These are phyloP conservation scores for Nemopilema nomurai DNA, from an alignment of 30 jellyfish, hydroid and myxozoan species.

Conservation along the genomic window DNA sequence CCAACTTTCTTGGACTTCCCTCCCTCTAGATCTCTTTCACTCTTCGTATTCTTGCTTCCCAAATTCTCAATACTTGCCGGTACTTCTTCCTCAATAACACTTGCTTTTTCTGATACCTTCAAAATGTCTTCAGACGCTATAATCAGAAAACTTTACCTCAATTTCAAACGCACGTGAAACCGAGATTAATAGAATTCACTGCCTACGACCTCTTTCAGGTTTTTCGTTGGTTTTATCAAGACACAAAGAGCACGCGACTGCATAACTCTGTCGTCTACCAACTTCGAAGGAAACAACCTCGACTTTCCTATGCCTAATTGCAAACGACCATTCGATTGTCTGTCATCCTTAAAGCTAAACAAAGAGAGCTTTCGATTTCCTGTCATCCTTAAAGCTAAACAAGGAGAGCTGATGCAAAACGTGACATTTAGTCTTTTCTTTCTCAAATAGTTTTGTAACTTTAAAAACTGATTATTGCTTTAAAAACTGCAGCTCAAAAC, in stretches of 20 bases:
- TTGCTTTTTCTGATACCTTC: neutral
- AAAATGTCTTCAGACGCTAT: neutral
- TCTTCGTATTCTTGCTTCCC: neutral
- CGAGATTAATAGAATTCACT: neutral
- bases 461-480: too few relatives aligned
- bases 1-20: conserved; percentile 17
- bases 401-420: neutral
- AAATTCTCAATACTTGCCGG: neutral
- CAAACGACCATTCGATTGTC: too few relatives aligned
- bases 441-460: too few relatives aligned
- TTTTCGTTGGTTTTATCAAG: too few relatives aligned
- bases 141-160: neutral
- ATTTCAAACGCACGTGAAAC: neutral
- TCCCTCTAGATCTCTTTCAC: neutral
- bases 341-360: too few relatives aligned
- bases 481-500: too few relatives aligned
- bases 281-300: too few relatives aligned
- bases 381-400: neutral
- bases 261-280: too few relatives aligned
- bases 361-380: too few relatives aligned
- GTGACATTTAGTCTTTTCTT: neutral
- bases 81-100: neutral
- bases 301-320: too few relatives aligned
- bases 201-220: too few relatives aligned
- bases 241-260: too few relatives aligned